A percentile compares a stretch with the other conserved stretches of the same genome.
phyloP scores from a whole-genome alignment of 2,113 vertebrate species.

The Xenotilapia longispinis region DNA sequence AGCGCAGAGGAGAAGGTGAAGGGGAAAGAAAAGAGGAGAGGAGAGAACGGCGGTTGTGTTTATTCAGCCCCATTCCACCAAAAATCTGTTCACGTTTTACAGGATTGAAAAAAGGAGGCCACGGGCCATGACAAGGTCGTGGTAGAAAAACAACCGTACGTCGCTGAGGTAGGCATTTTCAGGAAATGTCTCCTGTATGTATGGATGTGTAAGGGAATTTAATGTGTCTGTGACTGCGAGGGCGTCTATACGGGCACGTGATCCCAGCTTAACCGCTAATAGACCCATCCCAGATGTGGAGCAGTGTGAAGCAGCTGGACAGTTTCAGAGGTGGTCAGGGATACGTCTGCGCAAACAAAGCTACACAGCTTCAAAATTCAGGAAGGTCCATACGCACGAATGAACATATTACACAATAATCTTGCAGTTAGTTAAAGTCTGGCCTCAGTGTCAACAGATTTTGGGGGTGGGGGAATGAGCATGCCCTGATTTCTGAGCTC shows the following conservation, averaged over 20 bases:
- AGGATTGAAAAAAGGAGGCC: conserved; percentile 25
- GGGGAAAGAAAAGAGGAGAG: not conserved
- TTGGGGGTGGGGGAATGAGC: not conserved
- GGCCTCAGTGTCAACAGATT: not conserved
- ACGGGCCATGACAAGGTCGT: conserved; percentile 27
- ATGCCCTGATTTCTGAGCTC: conserved; percentile 9
- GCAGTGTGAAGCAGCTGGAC: conserved; percentile 54
- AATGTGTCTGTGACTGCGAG: not conserved
- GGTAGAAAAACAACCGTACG: conserved; percentile 39
- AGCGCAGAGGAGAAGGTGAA: not conserved
- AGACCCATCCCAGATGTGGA: conserved; percentile 61
- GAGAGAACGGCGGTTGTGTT: conserved; percentile 19
- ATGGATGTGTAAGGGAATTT: conserved; percentile 47
- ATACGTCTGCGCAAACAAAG: conserved; percentile 41
- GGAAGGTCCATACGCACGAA: not conserved
- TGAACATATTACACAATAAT: conserved; percentile 5
- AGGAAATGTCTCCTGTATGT: conserved; percentile 39
- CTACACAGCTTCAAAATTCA: not conserved
- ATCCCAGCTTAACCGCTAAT: conserved; percentile 13
- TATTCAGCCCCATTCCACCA: conserved; percentile 29
- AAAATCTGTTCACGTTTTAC: conserved; percentile 51
- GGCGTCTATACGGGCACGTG: not conserved
- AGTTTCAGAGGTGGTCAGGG: conserved; percentile 29
- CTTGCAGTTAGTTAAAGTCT: not conserved
- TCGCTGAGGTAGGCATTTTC: conserved; percentile 46